Conservation (phyloP, 2,797 vertebrate species). For the Trachurus trachurus region DNA sequence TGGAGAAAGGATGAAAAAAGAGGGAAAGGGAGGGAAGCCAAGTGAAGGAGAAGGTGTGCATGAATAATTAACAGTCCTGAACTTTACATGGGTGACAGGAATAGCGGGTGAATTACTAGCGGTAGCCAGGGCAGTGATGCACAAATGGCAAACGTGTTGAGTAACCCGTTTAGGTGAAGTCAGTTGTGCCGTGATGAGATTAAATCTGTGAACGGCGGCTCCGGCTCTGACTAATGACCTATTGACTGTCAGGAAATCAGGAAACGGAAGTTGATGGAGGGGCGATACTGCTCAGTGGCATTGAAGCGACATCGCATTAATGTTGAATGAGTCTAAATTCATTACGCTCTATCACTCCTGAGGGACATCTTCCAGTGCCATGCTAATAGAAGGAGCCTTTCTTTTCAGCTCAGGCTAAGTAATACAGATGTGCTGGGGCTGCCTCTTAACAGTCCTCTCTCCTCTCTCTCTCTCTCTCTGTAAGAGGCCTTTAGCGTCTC, state of each 20-base stretch:
- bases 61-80: slow-evolving; percentile 76
- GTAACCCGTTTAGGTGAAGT: slow-evolving; percentile 39
- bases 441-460: slow-evolving; percentile 60
- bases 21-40: slow-evolving; percentile 3
- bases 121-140: slow-evolving; percentile 20
- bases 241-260: slow-evolving; percentile 55
- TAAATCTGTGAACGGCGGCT: slow-evolving; percentile 39
- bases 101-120: slow-evolving; percentile 45
- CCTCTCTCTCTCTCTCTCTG: slow-evolving; percentile 37
- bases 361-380: slow-evolving; percentile 75
- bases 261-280: slow-evolving; percentile 56
- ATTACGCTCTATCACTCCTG: slow-evolving; percentile 74
- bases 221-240: slow-evolving; percentile 62
- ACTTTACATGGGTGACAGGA: slow-evolving; percentile 68
- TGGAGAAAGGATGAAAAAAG: slow-evolving; percentile 13
- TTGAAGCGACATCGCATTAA: slow-evolving; percentile 65
- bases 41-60: slow-evolving; percentile 31
- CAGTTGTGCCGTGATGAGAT: slow-evolving; percentile 46
- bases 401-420: slow-evolving; percentile 77
- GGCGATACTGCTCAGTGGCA: slow-evolving; percentile 64
- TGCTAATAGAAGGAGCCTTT: slow-evolving; percentile 77
- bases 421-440: slow-evolving; percentile 76
- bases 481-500: slow-evolving; percentile 72
- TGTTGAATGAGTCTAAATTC: slow-evolving; percentile 78
- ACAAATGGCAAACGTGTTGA: slow-evolving; percentile 54